Evolutionary conservation across 2,888 invertebrate genomes (phyloP).

Genomic region (Acanthoscelides obtectus): DNA sequence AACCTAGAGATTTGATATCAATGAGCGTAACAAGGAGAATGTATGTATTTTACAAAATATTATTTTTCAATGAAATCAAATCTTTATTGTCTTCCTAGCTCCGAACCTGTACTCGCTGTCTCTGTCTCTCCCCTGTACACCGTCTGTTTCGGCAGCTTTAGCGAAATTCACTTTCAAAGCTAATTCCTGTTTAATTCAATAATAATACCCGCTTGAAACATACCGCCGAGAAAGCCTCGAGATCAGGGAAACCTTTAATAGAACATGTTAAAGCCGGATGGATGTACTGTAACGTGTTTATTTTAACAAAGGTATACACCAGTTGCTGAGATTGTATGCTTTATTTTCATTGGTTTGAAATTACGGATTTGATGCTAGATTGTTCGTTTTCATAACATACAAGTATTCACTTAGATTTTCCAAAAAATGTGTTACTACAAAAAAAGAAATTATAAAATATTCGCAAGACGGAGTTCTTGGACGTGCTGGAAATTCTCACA

Average conservation of each 20-base stretch:
- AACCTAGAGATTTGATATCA: no score
- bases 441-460: no score
- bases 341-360: background rate
- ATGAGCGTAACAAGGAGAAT: no score
- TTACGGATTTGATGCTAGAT: background rate
- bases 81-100: background rate
- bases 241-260: background rate
- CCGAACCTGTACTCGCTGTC: constrained; percentile 10
- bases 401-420: no score
- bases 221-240: background rate
- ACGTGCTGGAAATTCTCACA: no score
- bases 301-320: background rate
- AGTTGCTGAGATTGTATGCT: background rate
- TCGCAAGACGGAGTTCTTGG: no score
- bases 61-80: no score
- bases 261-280: background rate
- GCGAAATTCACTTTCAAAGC: constrained; percentile 16
- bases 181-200: constrained; percentile 18
- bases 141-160: constrained; percentile 8
- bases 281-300: background rate
- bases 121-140: constrained; percentile 11
- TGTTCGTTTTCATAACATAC: no score
- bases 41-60: no score
- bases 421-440: no score
- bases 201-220: constrained; percentile 13